Conservation (phyloP, 2,888 invertebrate species). For the Tenthredo notha region DNA sequence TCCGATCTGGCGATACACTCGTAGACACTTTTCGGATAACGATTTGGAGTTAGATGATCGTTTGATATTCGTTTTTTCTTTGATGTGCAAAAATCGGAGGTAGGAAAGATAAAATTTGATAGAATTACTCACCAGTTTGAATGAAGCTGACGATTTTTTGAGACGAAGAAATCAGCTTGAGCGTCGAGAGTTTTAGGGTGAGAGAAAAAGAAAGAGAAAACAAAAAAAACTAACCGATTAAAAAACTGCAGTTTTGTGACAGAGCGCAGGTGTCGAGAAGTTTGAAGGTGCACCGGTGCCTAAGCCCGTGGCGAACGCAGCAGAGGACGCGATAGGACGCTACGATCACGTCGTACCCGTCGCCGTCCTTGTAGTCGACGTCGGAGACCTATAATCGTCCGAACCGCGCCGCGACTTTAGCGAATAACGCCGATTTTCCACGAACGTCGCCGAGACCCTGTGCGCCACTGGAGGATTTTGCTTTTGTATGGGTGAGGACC, state of each 20-base stretch:
- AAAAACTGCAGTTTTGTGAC: constrained; percentile 16
- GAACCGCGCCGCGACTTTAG: constrained; percentile 68
- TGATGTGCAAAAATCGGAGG: not conserved
- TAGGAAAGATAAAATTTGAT: not conserved
- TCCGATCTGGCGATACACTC: not conserved
- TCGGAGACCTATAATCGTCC: constrained; percentile 66
- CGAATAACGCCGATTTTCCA: constrained; percentile 72
- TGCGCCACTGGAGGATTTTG: constrained; percentile 69
- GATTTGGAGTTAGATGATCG: not conserved
- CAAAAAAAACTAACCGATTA: not conserved
- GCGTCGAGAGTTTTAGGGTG: not conserved
- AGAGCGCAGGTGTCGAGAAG: constrained; percentile 28
- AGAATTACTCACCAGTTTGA: constrained; percentile 12
- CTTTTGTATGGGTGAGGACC: constrained; percentile 62
- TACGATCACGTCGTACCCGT: constrained; percentile 54
- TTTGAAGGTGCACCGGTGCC: constrained; percentile 22
- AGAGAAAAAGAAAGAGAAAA: not conserved
- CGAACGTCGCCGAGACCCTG: constrained; percentile 72
- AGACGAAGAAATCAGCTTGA: not conserved
- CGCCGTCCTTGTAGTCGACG: constrained; percentile 58
- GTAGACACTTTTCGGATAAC: not conserved
- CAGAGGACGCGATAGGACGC: constrained; percentile 53
- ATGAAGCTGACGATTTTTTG: not conserved
- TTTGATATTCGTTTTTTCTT: not conserved
- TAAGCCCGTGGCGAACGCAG: constrained; percentile 32